phyloP scores from a whole-genome alignment of 1,140 invertebrate genomes.

The Zaprionus lachaisei region DNA sequence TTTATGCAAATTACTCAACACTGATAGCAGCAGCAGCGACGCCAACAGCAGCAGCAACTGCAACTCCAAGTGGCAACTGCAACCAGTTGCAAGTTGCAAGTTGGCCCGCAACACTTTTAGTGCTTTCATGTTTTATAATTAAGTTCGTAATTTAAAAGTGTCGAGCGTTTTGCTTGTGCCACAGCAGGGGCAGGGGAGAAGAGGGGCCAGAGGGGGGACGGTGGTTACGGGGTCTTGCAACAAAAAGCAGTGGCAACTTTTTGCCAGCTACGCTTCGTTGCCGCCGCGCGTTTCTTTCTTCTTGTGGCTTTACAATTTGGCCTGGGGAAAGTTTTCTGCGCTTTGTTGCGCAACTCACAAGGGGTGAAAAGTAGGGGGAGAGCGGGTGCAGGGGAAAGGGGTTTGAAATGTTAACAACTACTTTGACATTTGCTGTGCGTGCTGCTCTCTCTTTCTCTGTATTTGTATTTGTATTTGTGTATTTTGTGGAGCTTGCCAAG shows the following conservation, averaged over 20 bases:
- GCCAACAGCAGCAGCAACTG: constrained; percentile 44
- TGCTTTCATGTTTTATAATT: constrained; percentile 79
- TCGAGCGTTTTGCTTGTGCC: constrained; percentile 36
- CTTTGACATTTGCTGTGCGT: constrained; percentile 69
- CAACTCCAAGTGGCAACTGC: constrained; percentile 42
- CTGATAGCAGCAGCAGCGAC: background rate
- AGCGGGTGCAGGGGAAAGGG: constrained; percentile 22
- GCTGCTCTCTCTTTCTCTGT: constrained; percentile 17
- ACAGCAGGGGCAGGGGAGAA: no score
- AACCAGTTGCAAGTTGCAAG: constrained; percentile 33
- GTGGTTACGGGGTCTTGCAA: background rate
- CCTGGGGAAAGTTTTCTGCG: constrained; percentile 58
- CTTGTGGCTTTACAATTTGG: constrained; percentile 76
- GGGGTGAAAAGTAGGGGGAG: background rate
- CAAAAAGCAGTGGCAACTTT: constrained; percentile 54
- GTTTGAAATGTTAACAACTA: constrained; percentile 78
- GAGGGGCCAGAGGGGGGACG: background rate
- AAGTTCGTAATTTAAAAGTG: constrained; percentile 81
- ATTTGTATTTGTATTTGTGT: constrained; percentile 19
- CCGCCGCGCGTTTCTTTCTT: constrained; percentile 38
- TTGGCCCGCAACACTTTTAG: constrained; percentile 9
- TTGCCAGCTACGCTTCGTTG: constrained; percentile 65
- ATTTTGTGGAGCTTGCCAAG: constrained; percentile 53
- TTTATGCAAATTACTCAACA: constrained; percentile 73
- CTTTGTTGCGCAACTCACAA: constrained; percentile 36